phyloP scores from a whole-genome alignment of 2,797 vertebrate genomes.

The Rhyacichthys aspro region DNA sequence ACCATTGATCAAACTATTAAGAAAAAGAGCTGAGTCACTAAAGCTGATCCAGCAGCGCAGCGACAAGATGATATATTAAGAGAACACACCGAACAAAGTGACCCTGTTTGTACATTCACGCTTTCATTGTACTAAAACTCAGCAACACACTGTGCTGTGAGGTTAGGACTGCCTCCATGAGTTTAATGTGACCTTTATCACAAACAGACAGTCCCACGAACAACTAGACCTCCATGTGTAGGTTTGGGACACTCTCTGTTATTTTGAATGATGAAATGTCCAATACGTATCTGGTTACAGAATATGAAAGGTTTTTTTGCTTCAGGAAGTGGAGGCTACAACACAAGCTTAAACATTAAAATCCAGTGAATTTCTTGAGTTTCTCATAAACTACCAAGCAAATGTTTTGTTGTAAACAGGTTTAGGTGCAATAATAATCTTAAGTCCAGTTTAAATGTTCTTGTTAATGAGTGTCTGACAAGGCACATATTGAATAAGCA shows the following conservation, averaged over 20 bases:
- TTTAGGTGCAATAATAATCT: no score
- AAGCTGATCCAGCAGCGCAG: background rate
- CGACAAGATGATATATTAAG: background rate
- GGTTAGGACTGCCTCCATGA: background rate
- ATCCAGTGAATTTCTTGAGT: no score
- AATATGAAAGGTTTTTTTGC: no score
- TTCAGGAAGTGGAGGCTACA: background rate
- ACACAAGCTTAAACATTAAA: background rate
- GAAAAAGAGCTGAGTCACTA: conserved; percentile 15
- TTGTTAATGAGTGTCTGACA: background rate
- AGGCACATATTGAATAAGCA: conserved; percentile 22
- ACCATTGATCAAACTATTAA: conserved; percentile 23
- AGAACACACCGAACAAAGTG: background rate
- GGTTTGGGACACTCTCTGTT: no score
- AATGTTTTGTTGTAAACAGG: no score
- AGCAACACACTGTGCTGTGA: background rate
- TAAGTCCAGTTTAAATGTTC: no score
- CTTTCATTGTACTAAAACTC: conserved; percentile 6
- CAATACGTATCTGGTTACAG: no score
- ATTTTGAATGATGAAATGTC: background rate
- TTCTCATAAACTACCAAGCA: no score
- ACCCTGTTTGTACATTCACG: background rate
- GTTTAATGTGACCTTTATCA: conserved; percentile 31
- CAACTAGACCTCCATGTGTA: background rate
- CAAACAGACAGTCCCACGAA: background rate